A percentile compares a stretch with the other conserved stretches of the same genome.
These are phyloP conservation scores for Hirtodrosophila trivittata DNA, from an alignment of 2,888 invertebrate species.

Conservation along the genomic window DNA sequence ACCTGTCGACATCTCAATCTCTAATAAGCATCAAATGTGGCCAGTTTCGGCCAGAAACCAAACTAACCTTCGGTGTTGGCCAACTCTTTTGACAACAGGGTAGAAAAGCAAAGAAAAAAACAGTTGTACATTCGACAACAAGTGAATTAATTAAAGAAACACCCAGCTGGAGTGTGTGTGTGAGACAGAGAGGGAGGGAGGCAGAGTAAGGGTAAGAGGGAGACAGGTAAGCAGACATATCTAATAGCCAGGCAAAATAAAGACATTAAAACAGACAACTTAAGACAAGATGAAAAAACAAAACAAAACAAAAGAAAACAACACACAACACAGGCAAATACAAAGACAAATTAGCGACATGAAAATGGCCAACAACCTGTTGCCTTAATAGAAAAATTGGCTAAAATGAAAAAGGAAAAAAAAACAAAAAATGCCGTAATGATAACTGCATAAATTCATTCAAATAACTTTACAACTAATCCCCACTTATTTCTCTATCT, in stretches of 20 bases:
- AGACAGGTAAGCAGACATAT: slow-evolving; percentile 41
- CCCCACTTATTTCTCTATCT: slow-evolving; percentile 40
- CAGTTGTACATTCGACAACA: slow-evolving; percentile 58
- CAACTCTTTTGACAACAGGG: slow-evolving; percentile 18
- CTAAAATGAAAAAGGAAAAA: slow-evolving; percentile 36
- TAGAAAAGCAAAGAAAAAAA: slow-evolving; percentile 31
- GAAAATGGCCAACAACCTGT: slow-evolving; percentile 69
- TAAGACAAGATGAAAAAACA: slow-evolving; percentile 44
- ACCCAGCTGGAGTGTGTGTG: slow-evolving; percentile 35
- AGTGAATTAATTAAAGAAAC: slow-evolving; percentile 71
- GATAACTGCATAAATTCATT: slow-evolving; percentile 48
- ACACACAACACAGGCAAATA: slow-evolving; percentile 26
- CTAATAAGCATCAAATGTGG: no score
- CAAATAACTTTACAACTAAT: slow-evolving; percentile 62
- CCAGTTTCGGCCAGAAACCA: no score
- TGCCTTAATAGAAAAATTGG: slow-evolving; percentile 74
- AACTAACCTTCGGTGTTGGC: not conserved
- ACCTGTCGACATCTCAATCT: no score
- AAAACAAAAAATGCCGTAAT: slow-evolving; percentile 28
- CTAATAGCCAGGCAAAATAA: slow-evolving; percentile 51
- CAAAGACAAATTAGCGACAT: slow-evolving; percentile 70
- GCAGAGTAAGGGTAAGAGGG: not conserved
- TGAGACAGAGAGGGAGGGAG: not conserved
- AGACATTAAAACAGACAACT: slow-evolving; percentile 60
- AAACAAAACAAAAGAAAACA: slow-evolving; percentile 27